phyloP scores from a whole-genome alignment of 2,888 invertebrate species.

The Diabrotica balteata region DNA sequence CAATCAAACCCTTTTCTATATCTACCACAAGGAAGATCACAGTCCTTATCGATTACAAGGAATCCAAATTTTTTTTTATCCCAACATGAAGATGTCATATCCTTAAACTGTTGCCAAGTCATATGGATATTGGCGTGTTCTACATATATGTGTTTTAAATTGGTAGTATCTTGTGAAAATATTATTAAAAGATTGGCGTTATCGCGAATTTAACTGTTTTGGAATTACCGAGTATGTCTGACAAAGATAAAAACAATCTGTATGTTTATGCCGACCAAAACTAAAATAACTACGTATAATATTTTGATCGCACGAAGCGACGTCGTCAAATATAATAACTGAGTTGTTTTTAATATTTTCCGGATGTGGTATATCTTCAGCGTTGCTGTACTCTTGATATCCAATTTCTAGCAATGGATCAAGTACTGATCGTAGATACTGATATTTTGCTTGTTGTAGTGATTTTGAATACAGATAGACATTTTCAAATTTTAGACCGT shows the following conservation, averaged over 20 bases:
- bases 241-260: slow-evolving; percentile 28
- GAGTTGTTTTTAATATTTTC: slow-evolving; percentile 16
- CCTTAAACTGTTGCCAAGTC: slow-evolving; percentile 20
- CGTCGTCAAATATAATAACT: slow-evolving; percentile 25
- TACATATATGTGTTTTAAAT: slow-evolving; percentile 26
- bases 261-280: slow-evolving; percentile 28
- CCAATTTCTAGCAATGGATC: slow-evolving; percentile 13
- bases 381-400: not conserved
- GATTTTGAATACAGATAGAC: slow-evolving; percentile 13
- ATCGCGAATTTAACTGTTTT: slow-evolving; percentile 28
- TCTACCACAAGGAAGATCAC: slow-evolving; percentile 3
- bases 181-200: slow-evolving; percentile 24
- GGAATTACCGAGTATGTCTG: slow-evolving; percentile 24
- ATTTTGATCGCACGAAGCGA: slow-evolving; percentile 22
- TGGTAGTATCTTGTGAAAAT: slow-evolving; percentile 28
- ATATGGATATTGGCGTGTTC: slow-evolving; percentile 7
- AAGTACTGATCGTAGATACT: not conserved
- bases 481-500: slow-evolving; percentile 20
- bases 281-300: slow-evolving; percentile 25
- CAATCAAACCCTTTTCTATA: slow-evolving; percentile 16
- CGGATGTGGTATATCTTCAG: not conserved
- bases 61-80: slow-evolving; percentile 14
- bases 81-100: slow-evolving; percentile 19
- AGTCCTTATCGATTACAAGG: slow-evolving; percentile 23
- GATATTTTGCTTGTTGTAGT: slow-evolving; percentile 17